phyloP scores from a whole-genome alignment of 2,113 vertebrate species.

The Megaceryle torquata region DNA sequence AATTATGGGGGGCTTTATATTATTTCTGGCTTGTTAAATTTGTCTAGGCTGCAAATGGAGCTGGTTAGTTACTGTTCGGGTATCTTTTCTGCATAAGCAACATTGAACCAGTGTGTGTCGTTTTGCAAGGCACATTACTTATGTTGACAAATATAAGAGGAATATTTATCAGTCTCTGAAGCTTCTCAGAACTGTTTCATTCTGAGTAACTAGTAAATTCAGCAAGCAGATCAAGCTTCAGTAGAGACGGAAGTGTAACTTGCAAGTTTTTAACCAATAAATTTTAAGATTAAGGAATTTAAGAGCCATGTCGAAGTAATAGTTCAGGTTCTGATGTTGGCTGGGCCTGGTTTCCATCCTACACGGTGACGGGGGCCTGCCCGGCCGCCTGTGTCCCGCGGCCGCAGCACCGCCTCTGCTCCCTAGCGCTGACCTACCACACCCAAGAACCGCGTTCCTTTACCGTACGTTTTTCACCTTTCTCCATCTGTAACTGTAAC shows the following conservation, averaged over 20 bases:
- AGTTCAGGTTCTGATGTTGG: accelerated
- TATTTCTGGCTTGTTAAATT: neutral
- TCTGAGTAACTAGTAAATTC: neutral
- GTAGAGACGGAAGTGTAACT: neutral
- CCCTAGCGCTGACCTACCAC: too few species aligned
- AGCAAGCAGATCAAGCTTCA: neutral
- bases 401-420: accelerated
- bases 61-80: neutral
- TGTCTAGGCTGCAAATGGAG: neutral
- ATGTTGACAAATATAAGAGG: neutral
- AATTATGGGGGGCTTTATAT: too few species aligned
- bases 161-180: accelerated
- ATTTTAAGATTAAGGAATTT: neutral
- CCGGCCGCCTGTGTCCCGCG: accelerated
- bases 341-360: accelerated
- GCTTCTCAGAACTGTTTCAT: neutral
- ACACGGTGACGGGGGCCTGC: accelerated
- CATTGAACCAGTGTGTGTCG: neutral
- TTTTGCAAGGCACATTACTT: neutral
- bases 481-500: too few species aligned
- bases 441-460: accelerated
- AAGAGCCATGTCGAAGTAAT: neutral
- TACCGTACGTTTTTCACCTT: neutral
- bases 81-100: neutral
- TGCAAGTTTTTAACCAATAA: neutral